phyloP scores from a whole-genome alignment of 2,797 vertebrate species.

The Hydrolagus colliei region DNA sequence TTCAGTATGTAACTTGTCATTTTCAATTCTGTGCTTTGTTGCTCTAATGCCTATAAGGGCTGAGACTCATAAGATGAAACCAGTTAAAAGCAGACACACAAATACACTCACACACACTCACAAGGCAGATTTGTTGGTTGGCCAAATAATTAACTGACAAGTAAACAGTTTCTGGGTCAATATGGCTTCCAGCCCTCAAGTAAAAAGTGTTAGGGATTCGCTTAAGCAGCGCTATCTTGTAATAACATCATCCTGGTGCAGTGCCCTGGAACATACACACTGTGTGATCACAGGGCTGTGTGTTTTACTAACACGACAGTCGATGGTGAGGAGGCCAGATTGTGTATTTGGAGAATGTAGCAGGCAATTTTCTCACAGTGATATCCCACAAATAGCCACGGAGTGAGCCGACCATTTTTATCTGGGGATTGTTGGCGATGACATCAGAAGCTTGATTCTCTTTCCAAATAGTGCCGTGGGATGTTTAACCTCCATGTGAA shows the following conservation, averaged over 20 bases:
- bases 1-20: neutral
- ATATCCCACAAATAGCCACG: too few relatives aligned
- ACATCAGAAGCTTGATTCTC: too few relatives aligned
- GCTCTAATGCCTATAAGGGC: neutral
- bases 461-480: too few relatives aligned
- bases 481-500: too few relatives aligned
- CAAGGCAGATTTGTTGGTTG: neutral
- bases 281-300: too few relatives aligned
- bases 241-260: neutral
- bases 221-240: neutral
- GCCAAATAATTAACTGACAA: neutral
- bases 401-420: too few relatives aligned
- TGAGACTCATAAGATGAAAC: neutral
- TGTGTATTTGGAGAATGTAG: too few relatives aligned
- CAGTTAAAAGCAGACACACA: neutral
- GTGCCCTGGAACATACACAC: neutral
- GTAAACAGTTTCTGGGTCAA: neutral
- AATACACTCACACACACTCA: neutral
- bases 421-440: too few relatives aligned
- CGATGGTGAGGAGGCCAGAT: neutral
- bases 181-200: neutral
- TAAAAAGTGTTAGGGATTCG: neutral
- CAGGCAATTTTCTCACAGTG: too few relatives aligned
- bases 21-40: constrained; percentile 16
- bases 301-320: neutral